phyloP scores from a whole-genome alignment of 2,888 invertebrate species.

The Tenodera sinensis region DNA sequence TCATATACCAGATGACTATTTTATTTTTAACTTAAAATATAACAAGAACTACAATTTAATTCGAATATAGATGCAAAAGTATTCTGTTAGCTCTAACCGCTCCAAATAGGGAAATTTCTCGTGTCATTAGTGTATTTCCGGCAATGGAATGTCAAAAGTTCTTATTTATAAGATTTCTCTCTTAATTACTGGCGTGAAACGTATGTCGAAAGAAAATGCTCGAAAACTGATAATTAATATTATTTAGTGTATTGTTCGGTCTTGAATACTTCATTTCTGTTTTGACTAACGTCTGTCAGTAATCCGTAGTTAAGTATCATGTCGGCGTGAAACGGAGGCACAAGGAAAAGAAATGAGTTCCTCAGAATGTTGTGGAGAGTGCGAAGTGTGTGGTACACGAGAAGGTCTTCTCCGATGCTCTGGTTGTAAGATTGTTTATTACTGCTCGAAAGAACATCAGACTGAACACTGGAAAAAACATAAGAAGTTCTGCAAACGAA shows the following conservation, averaged over 20 bases:
- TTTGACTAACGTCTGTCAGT: neutral
- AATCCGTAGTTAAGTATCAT: neutral
- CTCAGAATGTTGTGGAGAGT: conserved; percentile 35
- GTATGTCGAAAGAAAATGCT: neutral
- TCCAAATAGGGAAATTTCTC: neutral
- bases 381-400: conserved; percentile 53
- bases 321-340: neutral
- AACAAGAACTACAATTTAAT: too few relatives aligned
- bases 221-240: neutral
- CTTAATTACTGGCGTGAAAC: neutral
- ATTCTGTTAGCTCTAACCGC: neutral
- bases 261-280: neutral
- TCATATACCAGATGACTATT: too few relatives aligned
- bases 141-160: neutral
- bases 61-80: too few relatives aligned
- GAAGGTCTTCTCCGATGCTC: conserved; percentile 67
- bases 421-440: conserved; percentile 68
- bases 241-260: neutral
- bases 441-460: conserved; percentile 79
- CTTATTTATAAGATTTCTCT: neutral
- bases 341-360: conserved; percentile 27
- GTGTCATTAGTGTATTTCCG: neutral
- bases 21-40: too few relatives aligned
- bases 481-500: conserved; percentile 46
- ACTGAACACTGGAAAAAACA: conserved; percentile 75